Evolutionary conservation across 2,113 vertebrate genomes (phyloP), one percentile per base, ranked within the genome.

Genomic region (Pollachius pollachius): DNA sequence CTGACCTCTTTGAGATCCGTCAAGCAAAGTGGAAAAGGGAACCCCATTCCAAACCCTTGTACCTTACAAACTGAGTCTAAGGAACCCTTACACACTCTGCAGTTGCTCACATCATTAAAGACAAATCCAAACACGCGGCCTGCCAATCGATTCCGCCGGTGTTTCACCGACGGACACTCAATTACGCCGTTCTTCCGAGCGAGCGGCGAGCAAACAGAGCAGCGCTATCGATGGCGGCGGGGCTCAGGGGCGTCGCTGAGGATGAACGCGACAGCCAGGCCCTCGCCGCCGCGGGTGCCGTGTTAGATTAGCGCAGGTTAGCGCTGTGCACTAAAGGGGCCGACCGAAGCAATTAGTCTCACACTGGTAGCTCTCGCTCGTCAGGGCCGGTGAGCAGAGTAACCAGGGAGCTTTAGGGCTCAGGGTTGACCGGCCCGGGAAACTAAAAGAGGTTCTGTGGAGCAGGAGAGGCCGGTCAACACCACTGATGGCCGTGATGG

Each of bases 261-360:
- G 76, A 63, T 62, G 77, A 81, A 71, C 63, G 3, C 65, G 76
- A 71, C 67, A 77, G 72, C 71, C 13, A 62, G 62, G 69, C 76
- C 73, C 73, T 72, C 70, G 76, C 70, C 48, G 75, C 67, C 71
- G 72, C 74, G 77, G 76, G 71, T 75, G 74, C 78, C 80, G 72
- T 72, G 82, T 80, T 85, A 84, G 87, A 85, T 88, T 84, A 89
- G 79, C 80, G 65, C 65, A 79, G 83, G 83, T 88, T 88, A 87
- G 80, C 71, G 74, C 74, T 63, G 75, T 69, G 62, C 80, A 81
- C 72, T 73, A 66, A 80, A 81, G 41, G 54, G 54, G 78, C 71
- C 61, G 62, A 69, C 76, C 73, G 68, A 76, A 68, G 87, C 81
- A 83, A 89, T 90, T 89, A 78, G 73, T 88, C 87, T 81, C 81